These are phyloP conservation scores for Merluccius polli DNA, from an alignment of 2,797 vertebrate species.

Conservation along the genomic window DNA sequence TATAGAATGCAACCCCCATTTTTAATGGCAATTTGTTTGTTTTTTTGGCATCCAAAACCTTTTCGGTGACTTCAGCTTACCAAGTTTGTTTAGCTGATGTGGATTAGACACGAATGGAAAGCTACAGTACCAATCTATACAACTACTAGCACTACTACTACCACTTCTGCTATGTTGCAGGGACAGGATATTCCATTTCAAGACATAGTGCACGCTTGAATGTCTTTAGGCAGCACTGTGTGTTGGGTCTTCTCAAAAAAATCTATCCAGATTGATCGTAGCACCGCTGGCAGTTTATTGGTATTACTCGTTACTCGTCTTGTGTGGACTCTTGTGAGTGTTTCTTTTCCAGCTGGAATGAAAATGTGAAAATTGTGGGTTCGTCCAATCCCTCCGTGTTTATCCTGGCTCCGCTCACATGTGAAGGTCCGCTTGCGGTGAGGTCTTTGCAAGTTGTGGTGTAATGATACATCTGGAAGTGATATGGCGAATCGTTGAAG, in stretches of 20 bases:
- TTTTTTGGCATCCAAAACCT: background rate
- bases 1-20: constrained; percentile 79
- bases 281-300: constrained; percentile 22
- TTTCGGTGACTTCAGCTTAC: background rate
- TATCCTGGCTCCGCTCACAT: constrained; percentile 45
- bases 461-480: constrained; percentile 73
- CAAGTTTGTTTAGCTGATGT: too few relatives aligned
- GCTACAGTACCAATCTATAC: background rate
- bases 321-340: background rate
- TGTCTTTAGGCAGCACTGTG: background rate
- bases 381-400: constrained; percentile 47
- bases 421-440: constrained; percentile 46
- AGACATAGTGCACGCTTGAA: background rate
- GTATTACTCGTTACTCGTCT: constrained; percentile 31
- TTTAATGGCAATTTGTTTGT: constrained; percentile 37
- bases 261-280: background rate
- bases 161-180: background rate
- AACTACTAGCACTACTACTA: background rate
- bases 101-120: background rate
- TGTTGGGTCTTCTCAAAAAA: background rate
- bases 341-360: constrained; percentile 36
- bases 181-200: too few relatives aligned
- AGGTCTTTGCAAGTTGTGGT: constrained; percentile 58
- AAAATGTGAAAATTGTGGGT: constrained; percentile 49
- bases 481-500: constrained; percentile 65